Evolutionary conservation across 2,797 vertebrate genomes (phyloP), one percentile per base, ranked within the genome.

Genomic region (Phrynocephalus vlangalii): DNA sequence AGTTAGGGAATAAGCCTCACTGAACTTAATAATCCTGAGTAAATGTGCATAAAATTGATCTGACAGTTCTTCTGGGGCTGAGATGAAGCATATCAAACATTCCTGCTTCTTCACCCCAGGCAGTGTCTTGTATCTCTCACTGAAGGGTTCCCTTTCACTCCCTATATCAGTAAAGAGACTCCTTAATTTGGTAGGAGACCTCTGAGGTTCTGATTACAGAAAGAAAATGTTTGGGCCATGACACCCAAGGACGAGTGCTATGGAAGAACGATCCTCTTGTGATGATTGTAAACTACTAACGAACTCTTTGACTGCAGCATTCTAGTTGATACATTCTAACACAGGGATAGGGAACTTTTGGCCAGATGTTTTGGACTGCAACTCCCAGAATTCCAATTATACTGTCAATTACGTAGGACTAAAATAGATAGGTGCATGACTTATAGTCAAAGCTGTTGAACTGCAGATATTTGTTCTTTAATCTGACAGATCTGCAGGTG

Each of bases 401-500:
- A 44, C 38, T 44, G 38, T 44, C 38, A 44, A 44, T 44, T 3
- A 44, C 5, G 38, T 44, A 44, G 38, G 38, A 44, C 38, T 81
- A 82, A 81, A 92, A 44, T 66, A 87, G 26, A 90, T 82, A 68
- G 48, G 33, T 6, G 70, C 66, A 68, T 82, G 22, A 71, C 76
- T 73, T 10, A 90, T 13, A 84, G 83, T 16, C 60, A 88, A 82
- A 77, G 28, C 76, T 8, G 76, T 79, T 82, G 24, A 85, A 56
- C 78, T 83, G 80, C 3, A 52, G 38, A 56, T 16, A 20, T 91
- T 79, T 8, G 30, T 81, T 87, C 90, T 81, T 75, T 85, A 90
- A 76, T 82, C 86, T 87, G 77, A 92, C 67, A 94, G 67, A 86
- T 90, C 90, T 89, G 56, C 82, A 83, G 77, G 56, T 82, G 90